These are phyloP conservation scores for Drosophila meridionalis DNA, from an alignment of 2,888 invertebrate genomes.

Conservation along the genomic window DNA sequence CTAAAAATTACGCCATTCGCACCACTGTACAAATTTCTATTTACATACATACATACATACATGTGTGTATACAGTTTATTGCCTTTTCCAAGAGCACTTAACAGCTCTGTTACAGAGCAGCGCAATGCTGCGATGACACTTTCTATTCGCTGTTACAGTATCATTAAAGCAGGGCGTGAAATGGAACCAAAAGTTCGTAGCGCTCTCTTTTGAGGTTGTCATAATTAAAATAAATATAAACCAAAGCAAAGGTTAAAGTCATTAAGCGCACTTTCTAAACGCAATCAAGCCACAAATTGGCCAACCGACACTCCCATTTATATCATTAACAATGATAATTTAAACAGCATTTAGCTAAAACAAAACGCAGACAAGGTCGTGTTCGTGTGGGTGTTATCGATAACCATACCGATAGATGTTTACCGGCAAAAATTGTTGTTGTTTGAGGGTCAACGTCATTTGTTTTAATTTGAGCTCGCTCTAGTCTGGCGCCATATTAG, in stretches of 20 bases:
- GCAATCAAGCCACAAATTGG: slow-evolving; percentile 27
- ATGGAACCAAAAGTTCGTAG: slow-evolving; percentile 28
- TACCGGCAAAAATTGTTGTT: slow-evolving; percentile 34
- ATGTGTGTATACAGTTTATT: slow-evolving; percentile 2
- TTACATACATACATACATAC: not conserved
- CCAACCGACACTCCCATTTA: not conserved
- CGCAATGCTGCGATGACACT: slow-evolving; percentile 17
- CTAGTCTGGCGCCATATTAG: slow-evolving; percentile 59
- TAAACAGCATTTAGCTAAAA: slow-evolving; percentile 42
- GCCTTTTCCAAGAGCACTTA: slow-evolving; percentile 7
- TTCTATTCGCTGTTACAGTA: slow-evolving; percentile 15
- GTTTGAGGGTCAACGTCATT: slow-evolving; percentile 68
- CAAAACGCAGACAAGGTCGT: slow-evolving; percentile 50
- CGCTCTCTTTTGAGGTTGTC: slow-evolving; percentile 15
- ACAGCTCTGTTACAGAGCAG: slow-evolving; percentile 31
- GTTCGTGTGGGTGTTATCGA: slow-evolving; percentile 58
- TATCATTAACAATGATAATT: slow-evolving; percentile 6
- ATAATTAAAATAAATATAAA: slow-evolving; percentile 21
- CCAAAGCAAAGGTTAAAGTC: slow-evolving; percentile 44
- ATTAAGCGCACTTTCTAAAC: slow-evolving; percentile 50
- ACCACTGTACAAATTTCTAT: slow-evolving; percentile 9
- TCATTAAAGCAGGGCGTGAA: slow-evolving; percentile 19
- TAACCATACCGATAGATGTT: slow-evolving; percentile 38
- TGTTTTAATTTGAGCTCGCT: slow-evolving; percentile 44
- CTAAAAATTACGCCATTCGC: not conserved